Base-by-base conservation (phyloP, 2,113 vertebrate species). In the Catharus fuscescens region DNA sequence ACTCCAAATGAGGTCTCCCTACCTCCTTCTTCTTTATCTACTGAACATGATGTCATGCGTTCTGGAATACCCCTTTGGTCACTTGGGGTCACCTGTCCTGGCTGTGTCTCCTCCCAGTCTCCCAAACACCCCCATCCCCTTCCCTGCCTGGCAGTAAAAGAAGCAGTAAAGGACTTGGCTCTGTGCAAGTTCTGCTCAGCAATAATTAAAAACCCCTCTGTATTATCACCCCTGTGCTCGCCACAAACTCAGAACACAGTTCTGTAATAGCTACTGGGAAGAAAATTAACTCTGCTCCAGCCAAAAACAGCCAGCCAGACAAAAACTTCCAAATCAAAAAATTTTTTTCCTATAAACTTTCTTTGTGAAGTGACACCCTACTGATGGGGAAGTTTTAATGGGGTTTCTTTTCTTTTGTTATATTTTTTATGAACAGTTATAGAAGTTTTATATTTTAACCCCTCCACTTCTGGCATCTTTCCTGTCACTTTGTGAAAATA, bases 131-230 rank as follows among this genome's bases (percentile, higher is more conserved):
- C 12, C 21, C 25, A 57, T 7, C 21, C 9, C 44, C 20, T 28
- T 8, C 3, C 20, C 26, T 26, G 21, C 11, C 12, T 57, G 31
- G 18, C 8, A 6, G 12, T 5, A 2, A 5, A 1, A 10, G 3
- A 19, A 50, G 13, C 8, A 50, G 26, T 1, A 19, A 71, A 42
- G 6, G 31, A 6, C 50, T 72, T 23, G 21, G 8, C 14, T 72
- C 7, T 52, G 4, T 36, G 14, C 15, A 19, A 66, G 18, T 32
- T 26, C 59, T 52, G 44, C 10, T 18, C 31, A 57, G 21, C 26
- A 44, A 32, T 0, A 24, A 8, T 5, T 32, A 23, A 50, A 48
- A 5, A 5, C 8, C 0, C 3, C 10, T 73, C 18, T 1, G 0
- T 7, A 2, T 18, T 42, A 25, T 40, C 50, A 18, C 0, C 24